Evolutionary conservation across 2,797 vertebrate genomes (phyloP), one percentile per base, ranked within the genome.

Genomic region (Avahi laniger): DNA sequence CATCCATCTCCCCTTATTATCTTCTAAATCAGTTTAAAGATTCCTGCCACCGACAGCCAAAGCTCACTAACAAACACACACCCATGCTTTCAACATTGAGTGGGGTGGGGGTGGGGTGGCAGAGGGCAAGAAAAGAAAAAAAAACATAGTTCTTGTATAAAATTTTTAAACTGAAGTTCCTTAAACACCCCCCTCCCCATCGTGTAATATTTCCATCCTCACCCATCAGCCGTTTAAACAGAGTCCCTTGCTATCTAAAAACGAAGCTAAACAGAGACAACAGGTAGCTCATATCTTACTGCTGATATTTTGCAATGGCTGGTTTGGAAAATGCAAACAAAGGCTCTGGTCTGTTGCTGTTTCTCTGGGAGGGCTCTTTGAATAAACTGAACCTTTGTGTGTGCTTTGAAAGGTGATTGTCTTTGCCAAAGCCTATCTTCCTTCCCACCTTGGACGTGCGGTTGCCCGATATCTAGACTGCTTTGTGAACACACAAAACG

Each of bases 361-460:
- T 50, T 5, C 50, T 50, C 54, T 41, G 54, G 72, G 54, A 20
- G 10, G 22, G 33, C n/a, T 84, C 35, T 0, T 10, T 18, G n/a
- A 43, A 41, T 8, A 9, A 26, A 30, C 0, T 38, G 41, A 54
- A n/a, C 28, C 70, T 61, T 46, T 65, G n/a, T 13, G 5, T 72
- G 17, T 46, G n/a, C 63, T 78, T 59, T 48, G 80, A 87, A 91
- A 93, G 63, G 52, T 15, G 5, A 82, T 82, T 67, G 85, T 93
- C 87, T 89, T 84, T 48, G 41, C 33, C 82, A 78, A 78, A 75
- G 52, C 28, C 87, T 82, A 46, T 86, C 93, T 94, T 52, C 67
- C 92, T 93, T 89, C 61, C 82, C 92, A 87, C 87, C 59, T 89
- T 82, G 96, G 81, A 57, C 80, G 79, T 63, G 50, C 6, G 35